Conservation (phyloP, 1,140 invertebrate genomes). For the Zaprionus camerounensis region DNA sequence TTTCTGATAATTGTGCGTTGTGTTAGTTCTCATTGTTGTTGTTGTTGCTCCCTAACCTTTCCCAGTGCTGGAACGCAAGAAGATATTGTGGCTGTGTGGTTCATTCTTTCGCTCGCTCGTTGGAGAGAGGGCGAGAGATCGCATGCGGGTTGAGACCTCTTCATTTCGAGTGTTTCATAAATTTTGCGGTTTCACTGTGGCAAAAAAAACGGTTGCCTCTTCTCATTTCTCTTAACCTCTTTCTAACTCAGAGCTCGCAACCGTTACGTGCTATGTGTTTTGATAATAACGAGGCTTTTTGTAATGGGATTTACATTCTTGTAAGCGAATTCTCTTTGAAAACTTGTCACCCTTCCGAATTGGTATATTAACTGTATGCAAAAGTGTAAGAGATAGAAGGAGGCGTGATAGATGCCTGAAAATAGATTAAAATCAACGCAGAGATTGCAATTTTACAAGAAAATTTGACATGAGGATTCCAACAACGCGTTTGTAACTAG, state of each 20-base stretch:
- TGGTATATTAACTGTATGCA: not conserved
- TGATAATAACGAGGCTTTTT: not conserved
- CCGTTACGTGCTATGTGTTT: slow-evolving; percentile 32
- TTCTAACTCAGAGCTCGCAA: slow-evolving; percentile 32
- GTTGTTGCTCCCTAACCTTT: slow-evolving; percentile 52
- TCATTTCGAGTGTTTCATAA: slow-evolving; percentile 52
- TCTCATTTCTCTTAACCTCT: slow-evolving; percentile 2
- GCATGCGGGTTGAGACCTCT: slow-evolving; percentile 39
- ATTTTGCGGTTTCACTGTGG: slow-evolving; percentile 55
- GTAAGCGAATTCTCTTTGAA: not conserved
- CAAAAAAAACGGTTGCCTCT: not conserved
- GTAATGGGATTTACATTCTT: slow-evolving; percentile 11
- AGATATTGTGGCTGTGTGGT: slow-evolving; percentile 29
- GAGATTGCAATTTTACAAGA: too few species aligned
- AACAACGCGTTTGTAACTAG: not conserved
- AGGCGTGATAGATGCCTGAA: not conserved
- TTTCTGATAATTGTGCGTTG: slow-evolving; percentile 33
- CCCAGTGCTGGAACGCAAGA: slow-evolving; percentile 18
- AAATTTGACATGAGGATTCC: too few species aligned
- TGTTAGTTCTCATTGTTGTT: slow-evolving; percentile 12
- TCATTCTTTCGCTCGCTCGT: not conserved
- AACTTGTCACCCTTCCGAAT: not conserved
- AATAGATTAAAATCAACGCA: too few species aligned
- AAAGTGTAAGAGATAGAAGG: not conserved
- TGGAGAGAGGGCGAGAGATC: not conserved